Evolutionary conservation across 2,888 invertebrate species (phyloP), one percentile per base, ranked within the genome.

Genomic region (Pseudococcus longispinus): DNA sequence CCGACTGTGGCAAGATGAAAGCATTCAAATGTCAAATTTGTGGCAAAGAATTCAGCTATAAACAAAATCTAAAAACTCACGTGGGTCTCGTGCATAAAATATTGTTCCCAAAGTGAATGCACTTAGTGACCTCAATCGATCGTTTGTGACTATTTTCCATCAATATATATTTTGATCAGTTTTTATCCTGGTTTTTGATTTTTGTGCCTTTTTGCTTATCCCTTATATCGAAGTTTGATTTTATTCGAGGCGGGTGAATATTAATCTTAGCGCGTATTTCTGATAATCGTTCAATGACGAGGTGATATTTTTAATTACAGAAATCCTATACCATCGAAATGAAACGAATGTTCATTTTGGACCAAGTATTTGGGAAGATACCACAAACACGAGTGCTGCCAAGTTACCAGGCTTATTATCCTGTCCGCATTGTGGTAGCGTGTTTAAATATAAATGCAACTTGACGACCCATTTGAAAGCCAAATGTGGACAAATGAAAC

Each of bases 401-500:
- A 80, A 32, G 80, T 80, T 42, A 6, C 42, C 32, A 32, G 5
- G 37, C 4, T 37, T 37, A n/a, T n/a, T 37, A 37, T n/a, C n/a
- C n/a, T 77, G 77, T 29, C 77, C 88, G 90, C 90, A 87, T 89
- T 89, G 89, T 87, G 89, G 89, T 2, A 88, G 88, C 20, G 87
- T 87, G 15, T 89, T 89, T 86, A 88, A 87, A 42, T 88, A 88
- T n/a, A 88, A 88, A 82, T 85, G 88, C 15, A 87, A 88, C 77
- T 85, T 89, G 86, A 87, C 83, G 29, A 88, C 51, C 15, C 91
- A 91, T 88, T 88, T 90, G 87, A 90, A 90, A 87, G 89, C 90
- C 87, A 91, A 91, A 88, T 91, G 91, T 88, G 91, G 91, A 18
- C 90, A 90, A 88, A 90, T 89, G n/a, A 91, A 91, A 2, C 89